A percentile compares a stretch with the other conserved stretches of the same genome.
These are phyloP conservation scores for Grus americana DNA, from an alignment of 2,113 vertebrate genomes.

Conservation along the genomic window DNA sequence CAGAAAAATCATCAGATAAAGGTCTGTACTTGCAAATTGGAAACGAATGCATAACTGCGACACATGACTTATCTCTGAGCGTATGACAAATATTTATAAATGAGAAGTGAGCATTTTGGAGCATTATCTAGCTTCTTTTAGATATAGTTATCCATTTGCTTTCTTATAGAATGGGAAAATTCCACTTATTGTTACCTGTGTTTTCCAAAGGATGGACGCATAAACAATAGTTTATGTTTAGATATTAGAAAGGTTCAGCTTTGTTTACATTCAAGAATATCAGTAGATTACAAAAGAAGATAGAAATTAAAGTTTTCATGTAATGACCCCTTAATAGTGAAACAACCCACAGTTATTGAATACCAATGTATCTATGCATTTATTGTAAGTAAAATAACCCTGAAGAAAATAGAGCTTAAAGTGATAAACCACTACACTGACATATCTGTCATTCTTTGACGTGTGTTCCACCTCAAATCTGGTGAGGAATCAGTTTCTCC, in stretches of 20 bases:
- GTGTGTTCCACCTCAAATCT: not conserved
- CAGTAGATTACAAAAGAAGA: not conserved
- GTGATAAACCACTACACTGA: not conserved
- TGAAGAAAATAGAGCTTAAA: not conserved
- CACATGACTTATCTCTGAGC: not conserved
- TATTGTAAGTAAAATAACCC: not conserved
- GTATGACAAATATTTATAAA: not conserved
- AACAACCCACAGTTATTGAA: not conserved
- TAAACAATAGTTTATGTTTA: not conserved
- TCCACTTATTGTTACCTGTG: not conserved
- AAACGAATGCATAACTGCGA: not conserved
- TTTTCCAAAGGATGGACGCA: not conserved
- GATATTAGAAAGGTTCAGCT: not conserved
- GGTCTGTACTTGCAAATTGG: not conserved
- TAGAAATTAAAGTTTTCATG: not conserved
- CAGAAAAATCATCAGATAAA: not conserved
- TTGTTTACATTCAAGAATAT: not conserved
- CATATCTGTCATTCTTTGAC: not conserved
- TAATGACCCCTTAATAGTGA: not conserved
- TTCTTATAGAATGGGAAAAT: not conserved
- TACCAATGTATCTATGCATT: not conserved
- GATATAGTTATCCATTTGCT: not conserved
- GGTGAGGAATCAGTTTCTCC: not conserved
- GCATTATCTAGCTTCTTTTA: not conserved
- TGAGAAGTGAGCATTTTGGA: not conserved